These are phyloP conservation scores for Platypus cylindrus DNA, from an alignment of 2,888 invertebrate genomes.

Conservation along the genomic window DNA sequence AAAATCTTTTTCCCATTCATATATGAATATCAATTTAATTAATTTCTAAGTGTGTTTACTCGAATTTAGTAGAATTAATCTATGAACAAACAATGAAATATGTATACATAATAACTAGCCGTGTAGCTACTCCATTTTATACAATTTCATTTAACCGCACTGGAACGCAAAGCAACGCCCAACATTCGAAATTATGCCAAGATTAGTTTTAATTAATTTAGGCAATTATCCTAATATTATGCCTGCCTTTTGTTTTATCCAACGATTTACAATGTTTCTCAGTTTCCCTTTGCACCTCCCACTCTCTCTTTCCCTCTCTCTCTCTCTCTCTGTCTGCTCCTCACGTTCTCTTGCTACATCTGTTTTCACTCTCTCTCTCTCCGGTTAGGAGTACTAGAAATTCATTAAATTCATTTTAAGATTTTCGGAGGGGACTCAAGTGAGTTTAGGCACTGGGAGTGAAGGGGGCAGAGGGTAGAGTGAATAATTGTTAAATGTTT, in stretches of 20 bases:
- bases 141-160: not conserved
- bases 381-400: conserved; percentile 15
- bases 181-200: conserved; percentile 19
- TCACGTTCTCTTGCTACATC: too few species aligned
- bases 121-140: not conserved
- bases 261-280: conserved; percentile 9
- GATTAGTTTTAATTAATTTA: conserved; percentile 26
- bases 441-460: too few species aligned
- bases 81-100: not conserved
- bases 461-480: too few species aligned
- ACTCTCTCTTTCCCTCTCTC: too few species aligned
- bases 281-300: too few species aligned
- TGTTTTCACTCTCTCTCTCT: too few species aligned
- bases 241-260: conserved; percentile 15
- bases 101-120: not conserved
- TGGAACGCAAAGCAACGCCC: too few species aligned
- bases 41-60: too few species aligned
- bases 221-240: conserved; percentile 23
- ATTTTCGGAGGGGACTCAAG: conserved; percentile 2
- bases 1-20: too few species aligned
- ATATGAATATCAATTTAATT: too few species aligned
- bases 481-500: too few species aligned
- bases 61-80: not conserved
- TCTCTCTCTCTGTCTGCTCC: too few species aligned
- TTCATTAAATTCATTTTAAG: conserved; percentile 14